Percentiles rank a stretch among this genome's conserved stretches.
Evolutionary conservation across 2,113 vertebrate genomes (phyloP).

Genomic region (Osmerus eperlanus): DNA sequence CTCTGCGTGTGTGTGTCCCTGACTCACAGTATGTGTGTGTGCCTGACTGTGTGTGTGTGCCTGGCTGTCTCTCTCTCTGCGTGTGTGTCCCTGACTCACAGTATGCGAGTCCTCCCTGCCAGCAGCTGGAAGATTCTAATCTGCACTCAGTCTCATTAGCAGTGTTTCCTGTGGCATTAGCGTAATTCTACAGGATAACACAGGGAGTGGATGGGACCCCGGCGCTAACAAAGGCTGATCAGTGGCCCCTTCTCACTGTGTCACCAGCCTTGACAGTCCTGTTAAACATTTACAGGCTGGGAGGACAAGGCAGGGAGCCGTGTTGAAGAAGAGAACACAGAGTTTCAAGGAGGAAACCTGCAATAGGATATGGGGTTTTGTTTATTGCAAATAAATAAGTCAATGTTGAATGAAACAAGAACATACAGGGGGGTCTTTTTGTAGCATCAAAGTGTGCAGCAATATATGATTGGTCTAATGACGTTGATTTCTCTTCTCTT

Average conservation of each 20-base stretch:
- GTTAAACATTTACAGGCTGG: constrained; percentile 53
- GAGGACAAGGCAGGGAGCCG: constrained; percentile 33
- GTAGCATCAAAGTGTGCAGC: too few relatives aligned
- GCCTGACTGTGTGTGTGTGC: constrained; percentile 11
- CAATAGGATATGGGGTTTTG: too few relatives aligned
- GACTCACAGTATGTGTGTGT: neutral
- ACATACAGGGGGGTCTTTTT: too few relatives aligned
- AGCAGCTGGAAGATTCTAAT: constrained; percentile 55
- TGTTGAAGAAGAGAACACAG: neutral
- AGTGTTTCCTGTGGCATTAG: constrained; percentile 66
- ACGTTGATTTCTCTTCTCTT: neutral
- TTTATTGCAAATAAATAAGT: too few relatives aligned
- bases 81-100: neutral
- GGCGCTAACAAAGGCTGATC: constrained; percentile 66
- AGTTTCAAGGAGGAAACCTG: neutral
- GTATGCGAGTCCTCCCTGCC: neutral
- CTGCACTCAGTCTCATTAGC: constrained; percentile 62
- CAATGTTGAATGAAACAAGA: too few relatives aligned
- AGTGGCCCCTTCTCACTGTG: constrained; percentile 54
- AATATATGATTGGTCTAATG: neutral
- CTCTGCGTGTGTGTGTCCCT: neutral
- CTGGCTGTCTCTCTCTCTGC: neutral
- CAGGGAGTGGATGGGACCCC: constrained; percentile 57
- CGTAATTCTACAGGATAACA: constrained; percentile 65
- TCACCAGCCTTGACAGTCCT: constrained; percentile 54